Percentiles rank a stretch among this genome's conserved stretches.
Conservation (phyloP, 2,113 vertebrate species). For the Eurystomus gularis region DNA sequence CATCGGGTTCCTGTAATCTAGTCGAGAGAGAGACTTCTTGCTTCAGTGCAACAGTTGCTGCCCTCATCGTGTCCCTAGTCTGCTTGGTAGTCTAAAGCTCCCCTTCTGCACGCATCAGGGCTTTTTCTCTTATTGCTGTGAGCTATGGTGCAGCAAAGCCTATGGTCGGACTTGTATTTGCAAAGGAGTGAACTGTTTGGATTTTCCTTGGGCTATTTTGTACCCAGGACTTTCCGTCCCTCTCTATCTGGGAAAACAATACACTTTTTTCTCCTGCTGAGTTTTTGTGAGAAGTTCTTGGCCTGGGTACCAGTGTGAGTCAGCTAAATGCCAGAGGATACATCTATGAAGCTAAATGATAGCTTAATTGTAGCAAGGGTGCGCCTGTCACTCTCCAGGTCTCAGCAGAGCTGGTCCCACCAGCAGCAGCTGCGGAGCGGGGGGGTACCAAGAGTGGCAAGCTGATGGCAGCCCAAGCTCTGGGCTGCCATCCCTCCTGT, state of each 20-base stretch:
- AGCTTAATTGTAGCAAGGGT: not conserved
- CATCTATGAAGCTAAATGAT: not conserved
- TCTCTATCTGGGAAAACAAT: not conserved
- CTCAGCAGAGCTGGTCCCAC: not conserved
- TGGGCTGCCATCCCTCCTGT: not conserved
- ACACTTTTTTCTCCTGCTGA: not conserved
- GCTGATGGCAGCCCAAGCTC: not conserved
- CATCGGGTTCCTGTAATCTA: fast-evolving
- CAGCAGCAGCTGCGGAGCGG: not conserved
- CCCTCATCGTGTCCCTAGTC: fast-evolving
- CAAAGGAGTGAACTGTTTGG: fast-evolving
- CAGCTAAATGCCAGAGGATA: not conserved
- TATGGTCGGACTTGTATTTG: no score
- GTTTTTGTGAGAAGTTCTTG: not conserved
- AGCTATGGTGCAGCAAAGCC: not conserved
- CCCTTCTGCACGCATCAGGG: fast-evolving
- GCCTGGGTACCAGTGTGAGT: not conserved
- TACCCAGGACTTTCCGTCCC: not conserved
- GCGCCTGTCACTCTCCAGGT: not conserved
- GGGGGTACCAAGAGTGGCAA: not conserved
- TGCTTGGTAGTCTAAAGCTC: not conserved
- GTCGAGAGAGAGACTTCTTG: not conserved
- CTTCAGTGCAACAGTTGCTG: not conserved
- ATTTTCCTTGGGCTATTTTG: not conserved
- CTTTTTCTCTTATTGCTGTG: fast-evolving